Percentiles rank a stretch among this genome's conserved stretches.
Conservation (phyloP, 2,888 invertebrate species). For the Tetragnatha montana region DNA sequence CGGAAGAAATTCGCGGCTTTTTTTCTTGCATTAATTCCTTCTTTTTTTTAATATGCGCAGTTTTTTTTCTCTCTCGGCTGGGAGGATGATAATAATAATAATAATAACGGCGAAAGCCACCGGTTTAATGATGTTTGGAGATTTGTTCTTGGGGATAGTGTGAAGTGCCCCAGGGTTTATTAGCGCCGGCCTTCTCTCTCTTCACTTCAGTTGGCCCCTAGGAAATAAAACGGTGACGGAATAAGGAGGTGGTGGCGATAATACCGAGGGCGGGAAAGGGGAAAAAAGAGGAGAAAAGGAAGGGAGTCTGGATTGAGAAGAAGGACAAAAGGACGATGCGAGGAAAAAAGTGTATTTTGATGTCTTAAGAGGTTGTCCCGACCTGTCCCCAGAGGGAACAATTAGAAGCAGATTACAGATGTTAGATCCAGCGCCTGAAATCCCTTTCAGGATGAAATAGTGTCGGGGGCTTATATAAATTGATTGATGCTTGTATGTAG, state of each 20-base stretch:
- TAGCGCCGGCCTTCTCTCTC: slow-evolving; percentile 33
- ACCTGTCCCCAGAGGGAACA: slow-evolving; percentile 63
- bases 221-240: slow-evolving; percentile 16
- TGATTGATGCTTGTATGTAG: not conserved
- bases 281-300: slow-evolving; percentile 3
- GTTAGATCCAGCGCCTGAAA: slow-evolving; percentile 66
- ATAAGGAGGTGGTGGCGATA: not conserved
- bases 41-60: not conserved
- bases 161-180: slow-evolving; percentile 63
- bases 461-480: slow-evolving; percentile 14
- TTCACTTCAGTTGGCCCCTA: not conserved
- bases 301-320: slow-evolving; percentile 12
- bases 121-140: slow-evolving; percentile 69
- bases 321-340: slow-evolving; percentile 17
- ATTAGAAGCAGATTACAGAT: slow-evolving; percentile 70
- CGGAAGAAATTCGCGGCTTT: slow-evolving; percentile 11
- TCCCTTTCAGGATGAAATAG: slow-evolving; percentile 50
- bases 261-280: not conserved
- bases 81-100: too few relatives aligned
- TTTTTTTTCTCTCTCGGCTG: too few relatives aligned
- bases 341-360: slow-evolving; percentile 29
- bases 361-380: slow-evolving; percentile 57
- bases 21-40: not conserved
- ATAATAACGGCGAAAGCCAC: slow-evolving; percentile 66
- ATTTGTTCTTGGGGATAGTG: slow-evolving; percentile 61